These are phyloP conservation scores for Drepanosiphum platanoidis DNA, from an alignment of 2,888 invertebrate genomes.

Conservation along the genomic window DNA sequence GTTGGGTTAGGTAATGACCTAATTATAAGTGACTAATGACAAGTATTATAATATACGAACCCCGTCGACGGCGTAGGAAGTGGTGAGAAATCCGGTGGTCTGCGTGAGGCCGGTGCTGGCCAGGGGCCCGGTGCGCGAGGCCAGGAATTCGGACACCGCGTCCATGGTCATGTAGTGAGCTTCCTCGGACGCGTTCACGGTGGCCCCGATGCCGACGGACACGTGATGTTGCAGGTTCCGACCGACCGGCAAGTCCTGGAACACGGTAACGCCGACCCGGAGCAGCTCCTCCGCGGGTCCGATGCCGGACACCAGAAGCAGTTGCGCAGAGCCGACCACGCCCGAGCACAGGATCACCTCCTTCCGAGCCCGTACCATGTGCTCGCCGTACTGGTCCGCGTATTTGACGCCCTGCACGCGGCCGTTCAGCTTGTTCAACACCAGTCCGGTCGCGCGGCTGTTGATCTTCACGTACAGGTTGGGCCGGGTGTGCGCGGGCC, in stretches of 20 bases:
- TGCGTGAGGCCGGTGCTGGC: constrained; percentile 69
- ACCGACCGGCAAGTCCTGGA: constrained; percentile 70
- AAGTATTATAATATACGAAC: too few species aligned
- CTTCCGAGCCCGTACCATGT: constrained; percentile 72
- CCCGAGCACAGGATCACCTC: constrained; percentile 77
- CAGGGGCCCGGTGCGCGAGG: constrained; percentile 67
- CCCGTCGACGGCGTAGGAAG: constrained; percentile 65
- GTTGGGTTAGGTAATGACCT: too few species aligned
- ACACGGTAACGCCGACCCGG: constrained; percentile 68
- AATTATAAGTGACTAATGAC: too few species aligned
- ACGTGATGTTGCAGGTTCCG: constrained; percentile 72
- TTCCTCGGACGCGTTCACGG: constrained; percentile 62
- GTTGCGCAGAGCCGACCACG: constrained; percentile 75
- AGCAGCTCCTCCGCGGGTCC: constrained; percentile 71
- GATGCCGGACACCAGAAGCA: constrained; percentile 77
- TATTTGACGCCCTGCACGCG: constrained; percentile 84
- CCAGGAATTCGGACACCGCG: constrained; percentile 67
- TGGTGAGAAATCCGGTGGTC: constrained; percentile 68
- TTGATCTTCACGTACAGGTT: constrained; percentile 68
- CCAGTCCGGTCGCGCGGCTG: constrained; percentile 69
- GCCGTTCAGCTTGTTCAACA: constrained; percentile 69
- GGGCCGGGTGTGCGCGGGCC: constrained; percentile 65
- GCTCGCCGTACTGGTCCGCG: constrained; percentile 67
- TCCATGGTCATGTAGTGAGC: constrained; percentile 64
- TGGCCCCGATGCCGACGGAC: constrained; percentile 66